Evolutionary conservation across 2,113 vertebrate genomes (phyloP), one percentile per base, ranked within the genome.

Genomic region (Haliaeetus leucogaster): DNA sequence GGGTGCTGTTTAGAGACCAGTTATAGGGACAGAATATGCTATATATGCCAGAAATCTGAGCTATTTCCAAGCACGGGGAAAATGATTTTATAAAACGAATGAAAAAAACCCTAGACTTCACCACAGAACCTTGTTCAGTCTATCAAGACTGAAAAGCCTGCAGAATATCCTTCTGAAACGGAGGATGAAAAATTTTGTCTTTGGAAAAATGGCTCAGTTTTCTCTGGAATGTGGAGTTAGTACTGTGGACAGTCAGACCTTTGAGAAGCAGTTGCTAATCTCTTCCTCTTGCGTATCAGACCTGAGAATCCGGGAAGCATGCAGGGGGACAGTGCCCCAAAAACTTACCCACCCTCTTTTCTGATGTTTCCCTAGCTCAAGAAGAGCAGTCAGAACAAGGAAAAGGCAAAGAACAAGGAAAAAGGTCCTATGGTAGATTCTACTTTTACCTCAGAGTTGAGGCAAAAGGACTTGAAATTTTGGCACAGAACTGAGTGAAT

Each of bases 61-160:
- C 29, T 66, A 9, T 74, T 95, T 81, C 61, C 32, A 87, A 26
- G 40, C 30, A 29, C 13, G 16, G 29, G 11, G 21, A 55, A 79
- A 62, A 27, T 43, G 1, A 38, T 89, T 79, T 76, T 94, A 16
- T 66, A 56, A 86, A 96, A 32, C 32, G 45, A 52, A 55, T 3
- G 9, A 74, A 53, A 22, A 22, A 26, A 2, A 0, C 1, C 13
- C 3, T 22, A 32, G n/a, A 22, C 27, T 14, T 56, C 36, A 36
- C 25, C 10, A 42, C 22, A 19, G 8, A 71, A 87, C 25, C 26
- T 78, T 55, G 3, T 66, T 94, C 27, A 48, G 45, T 83, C 53
- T 81, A 1, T 65, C 20, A 74, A 62, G 53, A 65, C 13, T n/a
- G 72, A 50, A 65, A 22, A 58, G 36, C 21, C 34, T 76, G 10